Conservation (phyloP, 2,888 invertebrate species). For the Heliconius cydno region DNA sequence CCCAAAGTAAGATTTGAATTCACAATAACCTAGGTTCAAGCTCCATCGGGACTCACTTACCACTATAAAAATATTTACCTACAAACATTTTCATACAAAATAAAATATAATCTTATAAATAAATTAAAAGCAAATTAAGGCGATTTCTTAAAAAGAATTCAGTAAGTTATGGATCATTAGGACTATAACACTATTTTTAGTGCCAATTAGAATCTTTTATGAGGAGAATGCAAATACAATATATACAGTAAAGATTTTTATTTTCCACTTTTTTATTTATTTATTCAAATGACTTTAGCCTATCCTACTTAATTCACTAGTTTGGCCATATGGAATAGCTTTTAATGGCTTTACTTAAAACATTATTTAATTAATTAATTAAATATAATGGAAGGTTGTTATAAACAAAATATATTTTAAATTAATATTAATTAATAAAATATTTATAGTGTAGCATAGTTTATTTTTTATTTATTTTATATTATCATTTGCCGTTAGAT, state of each 20-base stretch:
- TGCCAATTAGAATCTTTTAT: slow-evolving; percentile 14
- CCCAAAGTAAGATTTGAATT: not conserved
- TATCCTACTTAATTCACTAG: slow-evolving; percentile 5
- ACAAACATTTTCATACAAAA: not conserved
- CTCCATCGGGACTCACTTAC: not conserved
- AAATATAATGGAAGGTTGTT: not conserved
- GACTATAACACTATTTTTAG: slow-evolving; percentile 1
- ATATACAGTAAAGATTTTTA: not conserved
- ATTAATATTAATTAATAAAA: not conserved
- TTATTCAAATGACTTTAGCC: slow-evolving; percentile 6
- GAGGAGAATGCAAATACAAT: not conserved
- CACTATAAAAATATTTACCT: not conserved
- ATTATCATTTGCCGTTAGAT: slow-evolving; percentile 39
- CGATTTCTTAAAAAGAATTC: slow-evolving; percentile 7
- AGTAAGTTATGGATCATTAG: slow-evolving; percentile 8
- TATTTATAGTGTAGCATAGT: not conserved
- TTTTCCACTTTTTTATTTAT: not conserved
- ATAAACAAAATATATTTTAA: not conserved
- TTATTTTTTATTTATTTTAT: not conserved
- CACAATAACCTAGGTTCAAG: not conserved
- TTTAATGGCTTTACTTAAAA: not conserved
- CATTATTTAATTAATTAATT: not conserved
- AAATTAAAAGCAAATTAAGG: slow-evolving; percentile 8
- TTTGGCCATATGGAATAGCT: not conserved
- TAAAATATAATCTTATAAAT: not conserved